Percentiles rank a stretch among this genome's conserved stretches.
phyloP scores from a whole-genome alignment of 2,113 vertebrate genomes.

The Myotis lucifugus region DNA sequence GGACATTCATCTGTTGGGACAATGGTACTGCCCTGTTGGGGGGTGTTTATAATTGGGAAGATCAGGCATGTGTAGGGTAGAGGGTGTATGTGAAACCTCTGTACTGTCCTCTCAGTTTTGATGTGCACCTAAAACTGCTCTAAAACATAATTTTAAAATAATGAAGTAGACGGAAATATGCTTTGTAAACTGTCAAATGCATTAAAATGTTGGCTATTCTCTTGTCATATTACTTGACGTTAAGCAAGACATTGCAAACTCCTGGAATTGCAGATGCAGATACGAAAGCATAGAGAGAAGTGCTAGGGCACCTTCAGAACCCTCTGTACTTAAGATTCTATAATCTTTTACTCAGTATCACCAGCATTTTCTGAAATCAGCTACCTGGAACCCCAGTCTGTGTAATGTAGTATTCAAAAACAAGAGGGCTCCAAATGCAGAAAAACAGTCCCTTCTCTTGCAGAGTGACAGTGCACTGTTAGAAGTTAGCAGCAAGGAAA shows the following conservation, averaged over 20 bases:
- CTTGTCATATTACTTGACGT: background rate
- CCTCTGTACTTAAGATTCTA: too few relatives aligned
- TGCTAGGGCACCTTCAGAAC: background rate
- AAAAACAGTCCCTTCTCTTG: background rate
- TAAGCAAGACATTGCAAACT: background rate
- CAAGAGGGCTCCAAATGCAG: background rate
- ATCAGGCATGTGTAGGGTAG: background rate
- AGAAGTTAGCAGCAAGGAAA: background rate
- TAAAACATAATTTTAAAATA: background rate
- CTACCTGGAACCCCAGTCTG: background rate
- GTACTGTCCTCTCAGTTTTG: background rate
- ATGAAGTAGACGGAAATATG: background rate
- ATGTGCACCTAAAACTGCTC: background rate
- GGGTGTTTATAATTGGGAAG: background rate
- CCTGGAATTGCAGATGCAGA: background rate
- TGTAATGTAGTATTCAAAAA: background rate
- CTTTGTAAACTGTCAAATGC: background rate
- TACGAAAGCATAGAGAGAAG: background rate
- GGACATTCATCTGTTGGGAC: background rate
- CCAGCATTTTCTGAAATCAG: background rate
- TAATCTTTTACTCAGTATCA: background rate
- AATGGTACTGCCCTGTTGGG: too few relatives aligned
- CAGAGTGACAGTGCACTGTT: background rate
- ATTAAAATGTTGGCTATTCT: background rate
- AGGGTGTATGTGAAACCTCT: background rate